phyloP scores from a whole-genome alignment of 2,113 vertebrate species.

The Physeter macrocephalus region DNA sequence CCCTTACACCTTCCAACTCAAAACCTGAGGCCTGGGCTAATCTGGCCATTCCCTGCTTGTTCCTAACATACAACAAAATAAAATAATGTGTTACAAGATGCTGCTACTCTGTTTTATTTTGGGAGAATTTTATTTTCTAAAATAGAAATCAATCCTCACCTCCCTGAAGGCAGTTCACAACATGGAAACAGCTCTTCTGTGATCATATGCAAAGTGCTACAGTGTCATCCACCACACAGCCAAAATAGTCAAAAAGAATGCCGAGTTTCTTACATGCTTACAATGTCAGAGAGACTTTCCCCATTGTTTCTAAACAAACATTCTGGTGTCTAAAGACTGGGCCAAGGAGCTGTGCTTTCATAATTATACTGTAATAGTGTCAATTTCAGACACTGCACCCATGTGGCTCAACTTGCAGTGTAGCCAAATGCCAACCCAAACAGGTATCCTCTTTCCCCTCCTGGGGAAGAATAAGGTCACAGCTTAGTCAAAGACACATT shows the following conservation, averaged over 20 bases:
- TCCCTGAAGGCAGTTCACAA: neutral
- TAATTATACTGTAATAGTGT: neutral
- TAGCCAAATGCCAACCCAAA: neutral
- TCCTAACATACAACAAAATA: neutral
- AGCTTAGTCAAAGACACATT: neutral
- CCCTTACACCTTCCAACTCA: neutral
- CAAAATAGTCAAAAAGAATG: neutral
- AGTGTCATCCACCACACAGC: neutral
- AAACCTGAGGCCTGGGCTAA: neutral
- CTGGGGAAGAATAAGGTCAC: neutral
- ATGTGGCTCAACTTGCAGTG: neutral
- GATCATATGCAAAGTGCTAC: neutral
- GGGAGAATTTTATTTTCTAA: neutral
- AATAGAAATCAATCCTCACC: neutral
- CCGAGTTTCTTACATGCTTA: neutral
- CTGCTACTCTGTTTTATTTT: neutral
- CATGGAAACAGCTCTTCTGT: neutral
- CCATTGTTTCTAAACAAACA: neutral
- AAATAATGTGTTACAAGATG: neutral
- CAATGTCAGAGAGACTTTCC: neutral
- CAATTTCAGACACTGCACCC: neutral
- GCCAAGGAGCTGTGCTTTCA: neutral
- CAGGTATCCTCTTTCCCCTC: neutral
- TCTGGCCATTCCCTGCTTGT: neutral
- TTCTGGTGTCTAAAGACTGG: neutral